A percentile compares a stretch with the other conserved stretches of the same genome.
Conservation (phyloP, 1,140 invertebrate species). For the Lordiphosa mommai region DNA sequence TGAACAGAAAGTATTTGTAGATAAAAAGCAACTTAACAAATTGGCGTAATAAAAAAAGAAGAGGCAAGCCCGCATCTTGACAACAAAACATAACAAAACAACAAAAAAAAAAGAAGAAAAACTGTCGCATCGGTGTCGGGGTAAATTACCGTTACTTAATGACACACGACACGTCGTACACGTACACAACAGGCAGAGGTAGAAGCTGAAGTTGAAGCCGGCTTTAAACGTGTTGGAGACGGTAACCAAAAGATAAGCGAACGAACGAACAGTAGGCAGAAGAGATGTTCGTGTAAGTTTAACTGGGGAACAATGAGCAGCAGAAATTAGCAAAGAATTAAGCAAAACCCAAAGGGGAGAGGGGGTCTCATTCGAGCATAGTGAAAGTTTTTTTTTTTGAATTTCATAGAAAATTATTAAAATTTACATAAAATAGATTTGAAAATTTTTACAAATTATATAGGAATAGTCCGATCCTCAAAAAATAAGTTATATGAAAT, state of each 20-base stretch:
- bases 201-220: not conserved
- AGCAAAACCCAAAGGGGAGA: no score
- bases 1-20: constrained; percentile 14
- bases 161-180: constrained; percentile 49
- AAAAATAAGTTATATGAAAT: no score
- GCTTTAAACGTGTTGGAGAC: constrained; percentile 39
- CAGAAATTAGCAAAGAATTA: no score
- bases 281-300: no score
- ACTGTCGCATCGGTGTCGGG: constrained; percentile 24
- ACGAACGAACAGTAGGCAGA: not conserved
- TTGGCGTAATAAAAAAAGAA: constrained; percentile 36
- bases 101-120: not conserved
- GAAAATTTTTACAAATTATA: no score
- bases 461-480: no score
- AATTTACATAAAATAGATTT: no score
- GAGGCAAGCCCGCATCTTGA: constrained; percentile 26
- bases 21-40: constrained; percentile 8
- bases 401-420: no score
- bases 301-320: no score
- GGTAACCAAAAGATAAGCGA: constrained; percentile 8
- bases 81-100: not conserved
- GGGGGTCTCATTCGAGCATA: no score
- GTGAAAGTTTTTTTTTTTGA: no score
- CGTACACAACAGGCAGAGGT: not conserved
- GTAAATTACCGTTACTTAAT: constrained; percentile 55